phyloP scores from a whole-genome alignment of 2,888 invertebrate species.

The Embidobia sp. region DNA sequence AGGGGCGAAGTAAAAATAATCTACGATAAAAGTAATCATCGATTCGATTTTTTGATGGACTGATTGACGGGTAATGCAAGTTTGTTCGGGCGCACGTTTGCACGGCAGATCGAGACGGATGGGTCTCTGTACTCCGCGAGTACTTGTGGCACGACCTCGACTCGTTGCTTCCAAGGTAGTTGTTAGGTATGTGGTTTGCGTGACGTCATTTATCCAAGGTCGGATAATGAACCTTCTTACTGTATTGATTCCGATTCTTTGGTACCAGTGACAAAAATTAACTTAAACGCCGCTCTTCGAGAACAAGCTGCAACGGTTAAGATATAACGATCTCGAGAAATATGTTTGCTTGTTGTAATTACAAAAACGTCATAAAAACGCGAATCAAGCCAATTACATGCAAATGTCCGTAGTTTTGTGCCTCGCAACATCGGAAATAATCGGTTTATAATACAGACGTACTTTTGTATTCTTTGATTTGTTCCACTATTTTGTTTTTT shows the following conservation, averaged over 20 bases:
- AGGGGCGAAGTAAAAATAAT: neutral
- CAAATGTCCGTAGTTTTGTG: no score
- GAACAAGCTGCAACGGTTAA: neutral
- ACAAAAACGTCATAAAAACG: no score
- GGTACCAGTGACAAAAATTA: conserved; percentile 28
- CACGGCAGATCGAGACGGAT: conserved; percentile 57
- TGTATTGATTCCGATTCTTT: conserved; percentile 41
- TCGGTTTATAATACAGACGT: no score
- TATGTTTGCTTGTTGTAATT: no score
- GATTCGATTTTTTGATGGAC: conserved; percentile 10
- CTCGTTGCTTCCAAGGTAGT: conserved; percentile 72
- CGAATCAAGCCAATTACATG: no score
- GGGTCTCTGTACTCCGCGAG: conserved; percentile 62
- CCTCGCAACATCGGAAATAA: no score
- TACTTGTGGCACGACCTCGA: conserved; percentile 72
- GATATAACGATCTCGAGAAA: neutral
- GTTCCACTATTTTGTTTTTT: no score
- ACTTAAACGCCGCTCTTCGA: neutral
- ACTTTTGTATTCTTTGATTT: no score
- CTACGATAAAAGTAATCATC: neutral
- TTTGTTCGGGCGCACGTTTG: conserved; percentile 20
- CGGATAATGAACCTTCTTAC: conserved; percentile 74
- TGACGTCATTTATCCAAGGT: conserved; percentile 79
- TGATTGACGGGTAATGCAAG: conserved; percentile 32
- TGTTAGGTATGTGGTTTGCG: conserved; percentile 73